Evolutionary conservation across 2,888 invertebrate genomes (phyloP), one percentile per base, ranked within the genome.

Genomic region (Drosophila ezoana): DNA sequence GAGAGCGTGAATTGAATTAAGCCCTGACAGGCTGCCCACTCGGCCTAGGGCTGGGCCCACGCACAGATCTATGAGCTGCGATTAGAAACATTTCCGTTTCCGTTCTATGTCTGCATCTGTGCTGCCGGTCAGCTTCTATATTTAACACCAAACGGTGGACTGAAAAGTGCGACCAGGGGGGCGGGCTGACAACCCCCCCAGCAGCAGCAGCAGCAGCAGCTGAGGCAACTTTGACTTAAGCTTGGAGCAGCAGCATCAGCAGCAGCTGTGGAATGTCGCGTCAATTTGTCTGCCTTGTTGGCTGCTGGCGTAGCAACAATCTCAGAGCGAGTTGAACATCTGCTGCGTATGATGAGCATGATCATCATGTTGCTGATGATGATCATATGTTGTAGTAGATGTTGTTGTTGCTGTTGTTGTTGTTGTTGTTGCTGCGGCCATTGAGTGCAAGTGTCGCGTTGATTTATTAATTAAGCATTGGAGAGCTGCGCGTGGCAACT

Each of bases 381-480:
- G 54, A 52, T 63, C 65, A 63, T 58, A 28, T 56, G 44, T 20
- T 61, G 59, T 43, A 48, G 60, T 14, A 47, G 33, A 2, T 28
- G 8, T 6, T 2, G 28, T 28, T 48, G 58, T 6, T 52, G 63
- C 10, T 56, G 33, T 3, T 48, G 58, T 4, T 52, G 63, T 9
- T 56, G 60, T 6, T 56, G 69, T 9, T 67, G 70, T 40, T 72
- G 81, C 61, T 76, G 78, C 78, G 84, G 87, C 78, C 75, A 81
- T 69, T 72, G 84, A 88, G 84, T 78, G 86, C 83, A 89, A 89
- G 90, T 90, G 91, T 89, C 90, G 89, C 87, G 90, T 90, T 90
- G 90, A 90, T 91, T 90, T 90, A 91, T 91, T 91, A 91, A 90
- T 91, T 90, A 90, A 91, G 84, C 81, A 86, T 81, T 78, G 81